Evolutionary conservation across 2,797 vertebrate genomes (phyloP), one percentile per base, ranked within the genome.

Genomic region (Telmatherina bonti): DNA sequence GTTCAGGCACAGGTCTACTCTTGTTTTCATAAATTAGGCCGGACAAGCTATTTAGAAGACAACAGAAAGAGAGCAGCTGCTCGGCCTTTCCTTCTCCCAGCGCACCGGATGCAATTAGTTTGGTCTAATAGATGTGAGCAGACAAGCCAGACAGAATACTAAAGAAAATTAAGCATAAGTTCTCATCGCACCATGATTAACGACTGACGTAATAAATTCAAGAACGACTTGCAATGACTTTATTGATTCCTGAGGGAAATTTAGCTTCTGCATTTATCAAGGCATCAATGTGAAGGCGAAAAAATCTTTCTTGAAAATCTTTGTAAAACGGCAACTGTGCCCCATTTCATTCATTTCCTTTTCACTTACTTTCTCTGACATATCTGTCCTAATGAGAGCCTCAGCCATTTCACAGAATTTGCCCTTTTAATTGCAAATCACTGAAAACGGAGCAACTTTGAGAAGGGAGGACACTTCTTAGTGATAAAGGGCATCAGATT

Each of bases 11-110:
- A 67, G 65, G 52, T 54, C 60, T 35, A 52, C 43, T 57, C 56
- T 43, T 62, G 60, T 79, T 83, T 80, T 74, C 58, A 78, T 66
- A 73, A 81, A 83, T 77, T 61, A 67, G 53, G 31, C 55, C 74
- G 49, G 59, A 78, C 49, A 65, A 68, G 49, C 59, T 62, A 77
- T 82, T 85, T 49, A 75, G 74, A 74, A 51, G 59, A 72, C 16
- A 62, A 67, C 63, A 30, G 57, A 77, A 77, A 70, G 30, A 54
- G 41, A 67, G 41, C 1, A 63, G 66, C 67, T 66, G 59, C 78
- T 73, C 58, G 24, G 59, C 62, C 45, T 31, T 52, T 38, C 60
- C 70, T 61, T 26, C 41, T 78, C 66, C 51, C 12, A 15, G 24
- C 26, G 36, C 45, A 55, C 41, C 5, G 64, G 4, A 58, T 60